Evolutionary conservation across 2,888 invertebrate genomes (phyloP), one percentile per base, ranked within the genome.

Genomic region (Fragum fragum): DNA sequence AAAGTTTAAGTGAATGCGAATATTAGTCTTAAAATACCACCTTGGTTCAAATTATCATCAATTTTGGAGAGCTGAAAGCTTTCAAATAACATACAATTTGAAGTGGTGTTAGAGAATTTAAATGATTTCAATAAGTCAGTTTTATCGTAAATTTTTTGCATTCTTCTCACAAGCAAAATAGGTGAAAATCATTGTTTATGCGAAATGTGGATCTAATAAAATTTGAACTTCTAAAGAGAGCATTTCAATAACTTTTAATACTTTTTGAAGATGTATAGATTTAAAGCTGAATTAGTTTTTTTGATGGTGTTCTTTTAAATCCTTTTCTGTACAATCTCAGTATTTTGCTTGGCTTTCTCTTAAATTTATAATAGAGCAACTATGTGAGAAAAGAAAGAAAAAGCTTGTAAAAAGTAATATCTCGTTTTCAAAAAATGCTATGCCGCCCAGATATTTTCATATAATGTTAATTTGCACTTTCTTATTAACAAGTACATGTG

Each of bases 121-220:
- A 47, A 47, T 9, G 47, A 47, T 47, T 47, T 47, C 47, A 47
- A 61, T 29, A 57, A 57, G 57, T 28, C 23, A 28, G 57, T 57
- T 57, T 57, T 57, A 57, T 57, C 28, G 29, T 28, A 61, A 29
- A 29, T 61, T 18, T 29, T 29, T 61, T 11, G 16, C 61, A 61
- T 26, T 61, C 61, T 61, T 29, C 32, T 61, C 61, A 29, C 29
- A 6, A 61, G n/a, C 29, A 29, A n/a, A 61, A 61, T 47, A n/a
- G 47, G n/a, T 18, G n/a, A 47, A 47, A 9, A 47, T 47, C 47
- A 47, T 47, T 47, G 47, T 47, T 47, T 47, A 47, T 47, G 47
- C 47, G 47, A 47, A 47, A 47, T 47, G 47, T 47, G 14, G n/a
- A 47, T 47, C 47, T n/a, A 47, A 47, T 47, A 47, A 47, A 47